Evolutionary conservation across 2,888 invertebrate genomes (phyloP), one percentile per base, ranked within the genome.

Genomic region (Nemoura dubitans): DNA sequence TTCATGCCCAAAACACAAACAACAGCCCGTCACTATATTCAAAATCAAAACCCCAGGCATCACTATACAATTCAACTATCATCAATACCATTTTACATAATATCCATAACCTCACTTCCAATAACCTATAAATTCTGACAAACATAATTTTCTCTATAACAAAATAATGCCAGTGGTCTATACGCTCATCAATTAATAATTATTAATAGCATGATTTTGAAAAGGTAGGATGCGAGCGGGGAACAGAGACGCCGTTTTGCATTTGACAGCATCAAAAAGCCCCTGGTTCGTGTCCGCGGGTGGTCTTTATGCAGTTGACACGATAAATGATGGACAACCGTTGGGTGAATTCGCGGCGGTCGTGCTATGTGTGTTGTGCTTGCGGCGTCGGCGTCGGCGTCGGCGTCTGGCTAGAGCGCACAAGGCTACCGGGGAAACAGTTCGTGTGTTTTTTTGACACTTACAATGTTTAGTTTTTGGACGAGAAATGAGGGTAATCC

Each of bases 301-400:
- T 16, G 84, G 76, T 84, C 84, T 84, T 84, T 84, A 76, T 84
- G 84, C 27, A n/a, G 0, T 5, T 76, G 84, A 84, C 84, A 27
- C 26, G 29, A 2, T 29, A 16, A 3, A 30, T 81, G 81, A 81
- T 30, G 30, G 30, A 81, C 81, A 81, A 59, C 59, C 59, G 59
- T 14, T 21, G 21, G 14, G 2, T 21, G 59, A 7, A 59, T 7
- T 59, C 59, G 59, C 10, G 14, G 59, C 14, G 59, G 59, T 14
- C 59, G 14, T 14, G 59, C 14, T 59, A 7, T 21, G 59, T 3
- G 59, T 21, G n/a, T n/a, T n/a, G n/a, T n/a, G n/a, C n/a, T n/a
- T n/a, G n/a, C n/a, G 3, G 36, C 3, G 10, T 10, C 36, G 36
- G 10, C 36, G 36, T 10, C 36, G 36, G 36, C 36, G 36, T 10